phyloP scores from a whole-genome alignment of 2,888 invertebrate genomes.

The Cremastobaeus sp. region DNA sequence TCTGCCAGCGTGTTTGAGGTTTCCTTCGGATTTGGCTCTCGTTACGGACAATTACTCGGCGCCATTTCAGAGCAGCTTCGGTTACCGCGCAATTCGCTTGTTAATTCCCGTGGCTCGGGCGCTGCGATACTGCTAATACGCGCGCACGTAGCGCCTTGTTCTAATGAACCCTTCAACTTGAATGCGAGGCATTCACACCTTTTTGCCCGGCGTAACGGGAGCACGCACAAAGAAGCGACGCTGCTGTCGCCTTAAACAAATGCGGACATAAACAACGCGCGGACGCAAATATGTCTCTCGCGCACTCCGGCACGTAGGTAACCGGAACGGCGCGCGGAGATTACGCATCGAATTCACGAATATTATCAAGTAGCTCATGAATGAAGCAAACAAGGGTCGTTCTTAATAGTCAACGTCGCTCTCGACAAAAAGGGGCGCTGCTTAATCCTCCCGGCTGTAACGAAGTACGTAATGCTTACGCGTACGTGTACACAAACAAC shows the following conservation, averaged over 20 bases:
- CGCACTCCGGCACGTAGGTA: slow-evolving; percentile 29
- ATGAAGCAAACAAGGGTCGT: slow-evolving; percentile 56
- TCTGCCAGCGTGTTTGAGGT: no score
- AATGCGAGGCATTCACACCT: no score
- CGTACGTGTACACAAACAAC: slow-evolving; percentile 49
- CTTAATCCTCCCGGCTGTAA: slow-evolving; percentile 53
- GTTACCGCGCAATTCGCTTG: no score
- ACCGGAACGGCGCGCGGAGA: slow-evolving; percentile 42
- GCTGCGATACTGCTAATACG: no score
- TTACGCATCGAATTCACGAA: slow-evolving; percentile 35
- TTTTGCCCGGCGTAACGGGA: no score
- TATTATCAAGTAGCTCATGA: slow-evolving; percentile 52
- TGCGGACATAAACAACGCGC: neutral
- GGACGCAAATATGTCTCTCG: slow-evolving; percentile 29
- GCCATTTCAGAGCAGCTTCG: no score
- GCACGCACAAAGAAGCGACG: no score
- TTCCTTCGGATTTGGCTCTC: no score
- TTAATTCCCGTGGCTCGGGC: no score
- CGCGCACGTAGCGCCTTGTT: no score
- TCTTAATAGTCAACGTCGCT: slow-evolving; percentile 57
- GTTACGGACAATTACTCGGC: no score
- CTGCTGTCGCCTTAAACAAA: slow-evolving; percentile 1
- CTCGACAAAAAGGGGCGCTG: slow-evolving; percentile 47
- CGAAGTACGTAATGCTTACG: slow-evolving; percentile 53
- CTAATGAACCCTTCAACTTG: no score